These are phyloP conservation scores for Phymorhynchus buccinoides DNA, from an alignment of 1,140 invertebrate species.

Conservation along the genomic window DNA sequence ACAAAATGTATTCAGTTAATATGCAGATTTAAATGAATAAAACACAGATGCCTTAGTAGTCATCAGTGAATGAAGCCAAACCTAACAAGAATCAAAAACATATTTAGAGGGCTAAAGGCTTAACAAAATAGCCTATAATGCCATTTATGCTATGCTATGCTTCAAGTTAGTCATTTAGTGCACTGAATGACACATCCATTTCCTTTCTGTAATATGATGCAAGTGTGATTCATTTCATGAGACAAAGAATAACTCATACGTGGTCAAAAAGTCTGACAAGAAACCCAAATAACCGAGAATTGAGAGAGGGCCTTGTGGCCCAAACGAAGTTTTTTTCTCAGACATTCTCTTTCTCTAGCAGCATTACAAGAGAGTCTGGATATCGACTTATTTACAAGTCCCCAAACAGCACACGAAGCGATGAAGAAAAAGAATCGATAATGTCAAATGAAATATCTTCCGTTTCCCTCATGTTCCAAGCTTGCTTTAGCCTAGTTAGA, in stretches of 20 bases:
- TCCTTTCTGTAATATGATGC: neutral
- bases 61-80: too few species aligned
- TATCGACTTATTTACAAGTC: neutral
- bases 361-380: neutral
- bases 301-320: neutral
- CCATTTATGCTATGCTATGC: too few species aligned
- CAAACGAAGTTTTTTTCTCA: neutral
- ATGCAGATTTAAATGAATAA: too few species aligned
- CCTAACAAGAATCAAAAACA: too few species aligned
- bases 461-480: neutral
- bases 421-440: slow-evolving; percentile 35
- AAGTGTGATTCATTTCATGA: neutral
- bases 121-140: too few species aligned
- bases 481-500: too few species aligned
- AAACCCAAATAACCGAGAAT: neutral
- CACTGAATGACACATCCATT: neutral
- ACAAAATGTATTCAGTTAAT: too few species aligned
- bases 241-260: neutral
- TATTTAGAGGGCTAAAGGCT: too few species aligned
- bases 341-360: neutral
- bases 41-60: too few species aligned
- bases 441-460: slow-evolving; percentile 33
- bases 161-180: neutral
- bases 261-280: neutral
- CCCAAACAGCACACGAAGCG: too few species aligned